Base-by-base conservation (phyloP, 2,113 vertebrate species). In the Etheostoma cragini region DNA sequence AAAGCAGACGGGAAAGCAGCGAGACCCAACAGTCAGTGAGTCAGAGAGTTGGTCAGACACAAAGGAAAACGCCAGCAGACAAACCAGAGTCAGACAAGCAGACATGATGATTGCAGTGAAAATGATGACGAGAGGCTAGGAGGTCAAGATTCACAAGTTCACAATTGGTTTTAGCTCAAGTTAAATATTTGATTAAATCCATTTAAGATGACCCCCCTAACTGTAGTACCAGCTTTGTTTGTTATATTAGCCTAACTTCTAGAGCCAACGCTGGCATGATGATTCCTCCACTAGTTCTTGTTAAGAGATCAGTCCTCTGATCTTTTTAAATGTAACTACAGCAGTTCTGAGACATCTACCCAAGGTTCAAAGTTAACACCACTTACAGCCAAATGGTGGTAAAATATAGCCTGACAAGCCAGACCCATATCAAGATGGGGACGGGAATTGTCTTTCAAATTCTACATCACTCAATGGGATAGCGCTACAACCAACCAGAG, bases 31-130 rank as follows among this genome's bases (percentile, higher is more conserved):
- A 65, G 53, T 15, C 11, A n/a, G 68, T 76, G 65, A 89, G 73
- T 84, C 73, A 78, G 21, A 14, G 62, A 45, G 65, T 70, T 64
- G 65, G 50, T 72, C 54, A 50, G 52, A 80, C 79, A 80, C 42
- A 46, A 30, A 82, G 62, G 63, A 78, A 87, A 87, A 57, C 3
- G 8, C 70, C 71, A 76, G 58, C 38, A 64, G 72, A 73, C 35
- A 38, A 19, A 42, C 15, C 52, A 54, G 81, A 89, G 74, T 72
- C 68, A 84, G 8, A 84, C 68, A 14, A n/a, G 47, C 30, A 67
- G 62, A 33, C 45, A 1, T 0, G 38, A 64, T n/a, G 67, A 58
- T 30, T 49, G 15, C 21, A 50, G 56, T 47, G 73, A 80, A 42
- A 42, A 11, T 42, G 38, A 11, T 52, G 65, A 33, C 1, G 14